These are phyloP conservation scores for Leptinotarsa tumamoca DNA, from an alignment of 2,888 invertebrate species.

Conservation along the genomic window DNA sequence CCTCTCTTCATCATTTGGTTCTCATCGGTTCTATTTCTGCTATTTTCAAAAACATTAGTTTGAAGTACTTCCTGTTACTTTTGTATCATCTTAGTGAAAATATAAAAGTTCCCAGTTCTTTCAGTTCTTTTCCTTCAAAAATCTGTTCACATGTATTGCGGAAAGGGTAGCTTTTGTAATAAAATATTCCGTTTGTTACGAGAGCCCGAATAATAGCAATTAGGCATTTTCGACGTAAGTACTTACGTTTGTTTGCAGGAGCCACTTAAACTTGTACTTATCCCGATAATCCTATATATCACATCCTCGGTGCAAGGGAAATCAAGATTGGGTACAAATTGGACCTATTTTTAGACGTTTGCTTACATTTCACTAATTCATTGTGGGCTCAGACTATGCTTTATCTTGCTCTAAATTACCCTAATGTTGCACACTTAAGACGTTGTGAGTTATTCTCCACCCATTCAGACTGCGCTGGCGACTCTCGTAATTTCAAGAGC, in stretches of 20 bases:
- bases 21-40: too few species aligned
- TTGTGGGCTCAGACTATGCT: constrained; percentile 51
- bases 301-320: constrained; percentile 54
- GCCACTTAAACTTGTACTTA: constrained; percentile 53
- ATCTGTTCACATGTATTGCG: too few species aligned
- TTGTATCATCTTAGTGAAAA: too few species aligned
- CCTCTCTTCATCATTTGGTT: too few species aligned
- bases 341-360: constrained; percentile 55
- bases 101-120: too few species aligned
- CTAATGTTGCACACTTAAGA: constrained; percentile 55
- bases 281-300: constrained; percentile 57
- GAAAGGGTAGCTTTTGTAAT: too few species aligned
- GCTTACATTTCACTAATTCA: constrained; percentile 55
- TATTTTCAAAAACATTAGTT: too few species aligned
- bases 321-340: constrained; percentile 56
- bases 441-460: constrained; percentile 53
- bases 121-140: too few species aligned
- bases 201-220: constrained; percentile 33
- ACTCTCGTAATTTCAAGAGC: constrained; percentile 41
- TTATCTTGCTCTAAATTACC: constrained; percentile 56
- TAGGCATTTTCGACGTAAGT: constrained; percentile 54
- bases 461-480: constrained; percentile 42
- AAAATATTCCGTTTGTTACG: too few species aligned
- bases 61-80: too few species aligned
- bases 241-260: constrained; percentile 47